A percentile compares a stretch with the other conserved stretches of the same genome.
These are phyloP conservation scores for Knipowitschia caucasica DNA, from an alignment of 2,797 vertebrate genomes.

Conservation along the genomic window DNA sequence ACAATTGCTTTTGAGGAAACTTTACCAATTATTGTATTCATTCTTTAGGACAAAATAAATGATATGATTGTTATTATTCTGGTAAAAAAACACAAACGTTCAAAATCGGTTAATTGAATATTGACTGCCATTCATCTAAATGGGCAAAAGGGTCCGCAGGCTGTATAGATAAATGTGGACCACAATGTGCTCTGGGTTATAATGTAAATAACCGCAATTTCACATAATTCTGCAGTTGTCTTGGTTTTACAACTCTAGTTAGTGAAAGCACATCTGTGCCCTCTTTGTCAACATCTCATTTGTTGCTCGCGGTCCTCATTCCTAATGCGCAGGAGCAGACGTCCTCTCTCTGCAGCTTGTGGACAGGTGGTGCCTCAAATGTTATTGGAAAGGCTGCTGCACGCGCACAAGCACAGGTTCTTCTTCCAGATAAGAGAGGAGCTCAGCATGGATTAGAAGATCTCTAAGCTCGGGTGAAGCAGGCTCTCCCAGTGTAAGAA, in stretches of 20 bases:
- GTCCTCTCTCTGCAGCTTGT: not conserved
- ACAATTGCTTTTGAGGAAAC: too few species aligned
- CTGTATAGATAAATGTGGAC: too few species aligned
- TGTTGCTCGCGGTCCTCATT: constrained; percentile 3
- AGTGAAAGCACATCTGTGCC: not conserved
- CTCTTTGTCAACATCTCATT: constrained; percentile 5
- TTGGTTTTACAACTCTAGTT: not conserved
- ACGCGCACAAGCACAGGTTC: constrained; percentile 36
- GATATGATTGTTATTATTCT: too few species aligned
- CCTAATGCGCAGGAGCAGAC: constrained; percentile 29
- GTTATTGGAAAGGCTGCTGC: constrained; percentile 25
- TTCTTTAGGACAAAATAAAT: too few species aligned
- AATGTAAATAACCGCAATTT: not conserved
- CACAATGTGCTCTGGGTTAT: too few species aligned
- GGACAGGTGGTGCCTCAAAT: constrained; percentile 25
- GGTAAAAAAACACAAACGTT: too few species aligned
- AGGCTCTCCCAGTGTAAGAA: constrained; percentile 41
- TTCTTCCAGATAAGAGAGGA: constrained; percentile 59
- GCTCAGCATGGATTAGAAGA: constrained; percentile 68
- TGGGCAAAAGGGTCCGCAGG: too few species aligned
- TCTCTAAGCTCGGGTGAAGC: constrained; percentile 60
- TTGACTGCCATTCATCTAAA: too few species aligned
- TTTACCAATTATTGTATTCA: too few species aligned
- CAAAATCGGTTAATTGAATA: too few species aligned
- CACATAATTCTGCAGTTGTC: not conserved